Evolutionary conservation across 1,140 invertebrate species (phyloP).

Genomic region (Drosophila cardini): DNA sequence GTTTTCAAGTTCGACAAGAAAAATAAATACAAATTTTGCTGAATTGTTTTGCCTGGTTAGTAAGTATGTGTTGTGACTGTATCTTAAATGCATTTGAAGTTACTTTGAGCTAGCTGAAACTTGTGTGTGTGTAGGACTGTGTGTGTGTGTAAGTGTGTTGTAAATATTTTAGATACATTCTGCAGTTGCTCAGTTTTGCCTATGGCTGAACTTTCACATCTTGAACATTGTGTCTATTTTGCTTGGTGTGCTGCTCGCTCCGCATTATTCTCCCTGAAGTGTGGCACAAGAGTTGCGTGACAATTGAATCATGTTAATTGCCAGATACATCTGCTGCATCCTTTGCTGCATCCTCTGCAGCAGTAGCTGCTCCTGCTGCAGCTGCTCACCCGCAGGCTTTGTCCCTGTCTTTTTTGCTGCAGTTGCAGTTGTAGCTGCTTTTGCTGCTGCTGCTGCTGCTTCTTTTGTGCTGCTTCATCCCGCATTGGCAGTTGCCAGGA

Average conservation of each 20-base stretch:
- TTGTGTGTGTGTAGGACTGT: conserved; percentile 51
- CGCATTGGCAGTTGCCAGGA: conserved; percentile 35
- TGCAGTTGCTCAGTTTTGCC: conserved; percentile 58
- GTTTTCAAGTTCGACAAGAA: conserved; percentile 17
- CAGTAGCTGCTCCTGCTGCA: conserved; percentile 40
- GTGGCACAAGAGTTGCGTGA: conserved; percentile 77
- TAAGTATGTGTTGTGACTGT: conserved; percentile 40
- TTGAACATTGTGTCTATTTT: conserved; percentile 48
- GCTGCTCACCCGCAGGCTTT: conserved; percentile 59
- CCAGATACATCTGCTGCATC: conserved; percentile 65
- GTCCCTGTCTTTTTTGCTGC: conserved; percentile 13
- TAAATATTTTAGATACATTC: conserved; percentile 76
- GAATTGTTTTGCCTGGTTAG: conserved; percentile 29
- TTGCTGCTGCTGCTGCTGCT: conserved; percentile 3
- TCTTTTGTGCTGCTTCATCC: conserved; percentile 31
- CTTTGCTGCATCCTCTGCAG: conserved; percentile 44
- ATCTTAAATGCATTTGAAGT: conserved; percentile 72
- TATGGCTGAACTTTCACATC: conserved; percentile 59
- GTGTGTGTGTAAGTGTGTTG: conserved; percentile 26
- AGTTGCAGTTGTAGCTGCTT: conserved; percentile 21
- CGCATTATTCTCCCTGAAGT: conserved; percentile 56
- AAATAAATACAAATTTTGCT: conserved; percentile 24
- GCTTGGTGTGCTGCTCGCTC: conserved; percentile 24
- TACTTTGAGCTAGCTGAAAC: conserved; percentile 81
- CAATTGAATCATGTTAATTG: conserved; percentile 83